Conservation (phyloP, 2,888 invertebrate genomes). For the Euproctis similis region DNA sequence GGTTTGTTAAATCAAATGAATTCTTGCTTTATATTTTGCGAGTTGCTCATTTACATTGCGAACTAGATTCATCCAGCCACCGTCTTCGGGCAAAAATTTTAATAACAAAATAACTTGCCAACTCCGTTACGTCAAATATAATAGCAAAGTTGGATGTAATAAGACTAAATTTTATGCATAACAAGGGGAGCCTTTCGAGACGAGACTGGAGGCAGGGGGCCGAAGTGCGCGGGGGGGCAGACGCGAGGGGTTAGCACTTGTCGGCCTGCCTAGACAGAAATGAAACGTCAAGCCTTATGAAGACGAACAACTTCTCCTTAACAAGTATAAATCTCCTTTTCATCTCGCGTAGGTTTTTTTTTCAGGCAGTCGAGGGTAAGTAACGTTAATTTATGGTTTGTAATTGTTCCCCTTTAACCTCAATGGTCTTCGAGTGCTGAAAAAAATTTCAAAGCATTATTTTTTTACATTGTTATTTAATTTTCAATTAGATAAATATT, state of each 20-base stretch:
- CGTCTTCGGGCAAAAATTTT: constrained; percentile 67
- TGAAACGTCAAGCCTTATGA: constrained; percentile 71
- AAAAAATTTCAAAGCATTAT: no score
- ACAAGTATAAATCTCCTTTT: constrained; percentile 70
- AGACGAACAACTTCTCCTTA: constrained; percentile 71
- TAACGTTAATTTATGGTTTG: constrained; percentile 56
- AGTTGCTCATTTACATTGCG: constrained; percentile 66
- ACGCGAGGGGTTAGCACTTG: constrained; percentile 56
- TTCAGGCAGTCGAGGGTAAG: constrained; percentile 48
- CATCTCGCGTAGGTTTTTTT: constrained; percentile 54
- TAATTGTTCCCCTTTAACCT: constrained; percentile 17
- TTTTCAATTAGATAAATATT: no score
- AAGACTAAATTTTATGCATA: constrained; percentile 76
- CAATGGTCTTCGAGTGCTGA: no score
- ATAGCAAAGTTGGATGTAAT: constrained; percentile 74
- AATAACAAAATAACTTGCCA: constrained; percentile 74
- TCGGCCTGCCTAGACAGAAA: constrained; percentile 70
- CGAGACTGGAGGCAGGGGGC: constrained; percentile 26
- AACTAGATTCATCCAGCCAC: constrained; percentile 56
- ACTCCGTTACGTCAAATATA: constrained; percentile 72
- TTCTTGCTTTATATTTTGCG: constrained; percentile 68
- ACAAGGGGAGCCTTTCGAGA: constrained; percentile 59
- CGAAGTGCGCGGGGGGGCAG: constrained; percentile 26
- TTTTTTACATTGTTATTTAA: no score
- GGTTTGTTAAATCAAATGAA: constrained; percentile 70